Base-by-base conservation (phyloP, 2,888 invertebrate genomes). In the Bembecia ichneumoniformis region DNA sequence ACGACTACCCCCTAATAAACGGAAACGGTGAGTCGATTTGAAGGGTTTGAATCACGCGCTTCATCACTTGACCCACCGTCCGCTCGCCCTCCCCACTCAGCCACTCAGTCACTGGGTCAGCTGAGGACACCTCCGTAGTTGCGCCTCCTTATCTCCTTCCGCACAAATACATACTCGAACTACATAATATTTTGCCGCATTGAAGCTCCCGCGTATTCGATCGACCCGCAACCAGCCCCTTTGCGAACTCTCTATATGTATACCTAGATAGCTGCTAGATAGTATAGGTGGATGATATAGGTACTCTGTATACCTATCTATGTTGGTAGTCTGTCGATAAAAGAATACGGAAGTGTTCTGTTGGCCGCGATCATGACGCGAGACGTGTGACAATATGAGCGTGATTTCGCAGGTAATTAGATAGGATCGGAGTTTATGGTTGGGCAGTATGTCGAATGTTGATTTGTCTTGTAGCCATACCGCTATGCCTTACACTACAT, bases 1-100 rank as follows among this genome's bases (percentile, higher is more conserved):
- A 92, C 83, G 92, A 92, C 86, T 93, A 91, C 87, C 93, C 93
- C 70, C 89, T 93, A 63, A 91, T 93, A 77, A 92, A 92, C 89
- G 93, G 93, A 89, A 90, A 92, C 82, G 90, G 91, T 90, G 82
- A 88, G 88, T 87, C 63, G 50, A 50, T 55, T 52, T 50, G 52
- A 58, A 56, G 56, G 50, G 52, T 58, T 58, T 60, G 63, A 58
- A 59, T 64, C 63, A 62, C 64, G 64, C 64, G 65, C 66, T 63
- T 59, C 56, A 49, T 55, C 57, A 52, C 47, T 46, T 55, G 55
- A 62, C 60, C 55, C 66, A 56, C 58, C 54, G 54, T 55, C 51
- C 57, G 58, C 54, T 54, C 63, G 53, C 53, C 51, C 55, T 54
- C 52, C 53, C 58, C 54, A 53, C 56, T 51, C 57, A 58, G 54